Evolutionary conservation across 1,140 invertebrate species (phyloP).

Genomic region (Microplitis demolitor): DNA sequence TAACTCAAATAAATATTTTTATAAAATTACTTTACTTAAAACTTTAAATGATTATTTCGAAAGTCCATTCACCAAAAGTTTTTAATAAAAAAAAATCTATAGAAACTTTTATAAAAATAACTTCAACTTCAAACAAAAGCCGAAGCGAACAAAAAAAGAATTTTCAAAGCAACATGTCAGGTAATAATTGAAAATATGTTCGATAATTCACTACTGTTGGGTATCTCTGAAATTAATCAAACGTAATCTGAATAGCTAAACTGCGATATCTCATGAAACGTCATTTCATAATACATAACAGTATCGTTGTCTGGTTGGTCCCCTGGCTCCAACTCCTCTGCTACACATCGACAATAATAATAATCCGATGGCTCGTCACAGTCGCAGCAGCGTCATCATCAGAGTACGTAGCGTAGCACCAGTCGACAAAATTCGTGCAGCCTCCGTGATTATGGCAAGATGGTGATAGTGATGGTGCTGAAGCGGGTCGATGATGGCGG

Average conservation of each 20-base stretch:
- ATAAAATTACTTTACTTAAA: too few species aligned
- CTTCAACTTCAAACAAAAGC: too few species aligned
- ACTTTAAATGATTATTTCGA: too few species aligned
- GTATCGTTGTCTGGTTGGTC: not conserved
- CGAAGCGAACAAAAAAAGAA: too few species aligned
- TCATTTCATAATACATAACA: not conserved
- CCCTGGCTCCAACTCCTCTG: not conserved
- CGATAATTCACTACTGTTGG: not conserved
- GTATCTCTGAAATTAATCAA: slow-evolving; percentile 20
- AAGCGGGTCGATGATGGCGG: slow-evolving; percentile 59
- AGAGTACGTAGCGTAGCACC: too few species aligned
- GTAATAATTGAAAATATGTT: not conserved
- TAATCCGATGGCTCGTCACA: slow-evolving; percentile 26
- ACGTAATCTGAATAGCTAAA: not conserved
- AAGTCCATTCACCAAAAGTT: too few species aligned
- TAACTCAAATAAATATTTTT: too few species aligned
- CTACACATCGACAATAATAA: slow-evolving; percentile 4
- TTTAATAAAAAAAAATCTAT: too few species aligned
- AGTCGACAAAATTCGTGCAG: slow-evolving; percentile 26
- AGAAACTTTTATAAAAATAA: too few species aligned
- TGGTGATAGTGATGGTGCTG: slow-evolving; percentile 38
- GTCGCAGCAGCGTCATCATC: not conserved
- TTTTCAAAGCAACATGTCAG: not conserved
- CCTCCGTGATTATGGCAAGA: slow-evolving; percentile 52
- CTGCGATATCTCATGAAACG: slow-evolving; percentile 8